Base-by-base conservation (phyloP, 2,113 vertebrate genomes). In the Rattus rattus region DNA sequence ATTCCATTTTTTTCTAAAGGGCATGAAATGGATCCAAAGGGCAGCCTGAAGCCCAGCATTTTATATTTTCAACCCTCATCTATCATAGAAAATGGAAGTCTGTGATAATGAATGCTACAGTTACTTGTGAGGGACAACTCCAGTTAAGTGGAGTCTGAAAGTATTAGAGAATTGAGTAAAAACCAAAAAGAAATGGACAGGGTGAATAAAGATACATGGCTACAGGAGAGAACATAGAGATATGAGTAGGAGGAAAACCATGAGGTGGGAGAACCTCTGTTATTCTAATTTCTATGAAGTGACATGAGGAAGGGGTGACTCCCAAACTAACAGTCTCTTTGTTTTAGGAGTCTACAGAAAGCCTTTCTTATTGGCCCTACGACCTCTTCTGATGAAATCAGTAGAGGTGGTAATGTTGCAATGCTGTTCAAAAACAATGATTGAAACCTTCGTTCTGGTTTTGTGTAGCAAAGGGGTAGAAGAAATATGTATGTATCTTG, bases 331-430 rank as follows among this genome's bases (percentile, higher is more conserved):
- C 56, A 33, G 22, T 24, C 33, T 36, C 9, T 47, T 33, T 59
- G 39, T 54, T 47, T 10, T 77, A 92, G 95, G 84, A 0, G 9
- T 75, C 33, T 22, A 80, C 39, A 56, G 16, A 36, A n/a, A 28
- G 3, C 93, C 84, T 72, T 43, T 56, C 30, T 22, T 96, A 22
- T 11, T 61, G 0, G n/a, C 54, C 43, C 63, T 9, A 54, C 85
- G 8, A 0, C 2, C 49, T 33, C 2, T 54, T 0, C 36, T n/a
- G 0, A 22, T 91, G 39, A 20, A 22, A 19, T 1, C 19, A 8
- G 72, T 72, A 36, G 5, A 43, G 20, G 33, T 0, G 0, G 24
- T 94, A 69, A 88, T 26, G 10, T 33, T 96, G 10, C 20, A 0
- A 20, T 91, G 92, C 49, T 33, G 0, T 16, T 84, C 56, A 0